Conservation (phyloP, 2,888 invertebrate species). For the Chymomyza procnemis region DNA sequence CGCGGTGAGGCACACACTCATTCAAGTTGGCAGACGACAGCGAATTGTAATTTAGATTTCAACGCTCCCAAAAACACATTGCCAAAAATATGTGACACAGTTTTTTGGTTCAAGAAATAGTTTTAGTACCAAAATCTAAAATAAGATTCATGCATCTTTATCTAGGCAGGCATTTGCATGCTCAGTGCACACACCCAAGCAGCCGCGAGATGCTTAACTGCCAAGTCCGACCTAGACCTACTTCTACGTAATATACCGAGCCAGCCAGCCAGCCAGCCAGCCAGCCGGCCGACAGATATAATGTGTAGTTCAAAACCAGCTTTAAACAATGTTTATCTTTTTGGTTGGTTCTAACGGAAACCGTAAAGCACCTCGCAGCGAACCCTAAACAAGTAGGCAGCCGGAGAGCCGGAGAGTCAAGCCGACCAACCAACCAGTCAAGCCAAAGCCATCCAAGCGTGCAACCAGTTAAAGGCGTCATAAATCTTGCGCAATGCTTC, state of each 20-base stretch:
- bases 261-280: slow-evolving; percentile 39
- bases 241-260: slow-evolving; percentile 33
- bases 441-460: slow-evolving; percentile 12
- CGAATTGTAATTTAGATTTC: slow-evolving; percentile 52
- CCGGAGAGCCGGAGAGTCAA: too few species aligned
- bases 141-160: not conserved
- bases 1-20: slow-evolving; percentile 31
- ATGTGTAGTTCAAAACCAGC: not conserved
- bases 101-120: not conserved
- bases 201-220: not conserved
- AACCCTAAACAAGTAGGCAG: not conserved
- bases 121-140: not conserved
- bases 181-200: slow-evolving; percentile 36
- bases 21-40: slow-evolving; percentile 34
- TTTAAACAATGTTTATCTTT: not conserved
- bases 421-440: not conserved
- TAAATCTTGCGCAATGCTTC: slow-evolving; percentile 69
- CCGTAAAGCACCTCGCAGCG: not conserved
- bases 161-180: not conserved
- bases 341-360: slow-evolving; percentile 51
- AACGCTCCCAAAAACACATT: not conserved
- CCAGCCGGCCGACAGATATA: slow-evolving; percentile 14
- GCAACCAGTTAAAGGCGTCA: slow-evolving; percentile 49
- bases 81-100: not conserved
- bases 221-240: slow-evolving; percentile 60